phyloP scores from a whole-genome alignment of 1,140 invertebrate genomes.

The Macrotrachela quadricornifera region DNA sequence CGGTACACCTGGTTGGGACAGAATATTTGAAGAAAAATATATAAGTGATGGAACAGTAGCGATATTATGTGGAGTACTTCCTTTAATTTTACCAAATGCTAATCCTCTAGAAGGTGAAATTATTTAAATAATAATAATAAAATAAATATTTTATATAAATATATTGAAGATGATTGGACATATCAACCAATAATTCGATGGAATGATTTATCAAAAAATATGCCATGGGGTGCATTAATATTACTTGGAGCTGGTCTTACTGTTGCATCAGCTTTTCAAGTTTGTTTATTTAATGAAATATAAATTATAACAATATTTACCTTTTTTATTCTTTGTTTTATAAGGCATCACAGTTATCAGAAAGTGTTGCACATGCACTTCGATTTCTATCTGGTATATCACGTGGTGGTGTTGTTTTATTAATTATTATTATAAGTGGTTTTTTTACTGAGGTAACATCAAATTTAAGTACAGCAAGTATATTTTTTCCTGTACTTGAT shows the following conservation, averaged over 20 bases:
- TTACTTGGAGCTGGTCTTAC: slow-evolving; percentile 58
- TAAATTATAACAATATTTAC: neutral
- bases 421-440: slow-evolving; percentile 23
- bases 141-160: slow-evolving; percentile 45
- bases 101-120: neutral
- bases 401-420: slow-evolving; percentile 4
- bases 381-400: too few relatives aligned
- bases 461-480: slow-evolving; percentile 31
- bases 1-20: slow-evolving; percentile 50
- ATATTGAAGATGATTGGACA: slow-evolving; percentile 70
- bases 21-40: slow-evolving; percentile 16
- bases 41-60: neutral
- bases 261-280: slow-evolving; percentile 38
- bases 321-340: neutral
- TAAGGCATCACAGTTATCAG: too few relatives aligned
- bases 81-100: too few relatives aligned
- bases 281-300: slow-evolving; percentile 7
- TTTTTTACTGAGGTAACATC: slow-evolving; percentile 31
- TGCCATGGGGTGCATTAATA: slow-evolving; percentile 34
- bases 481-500: slow-evolving; percentile 32
- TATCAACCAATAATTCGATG: slow-evolving; percentile 53
- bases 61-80: too few relatives aligned
- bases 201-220: slow-evolving; percentile 23
- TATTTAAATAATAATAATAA: slow-evolving; percentile 49
- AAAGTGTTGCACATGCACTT: too few relatives aligned